These are phyloP conservation scores for Pterostichus niger DNA, from an alignment of 2,888 invertebrate genomes.

Conservation along the genomic window DNA sequence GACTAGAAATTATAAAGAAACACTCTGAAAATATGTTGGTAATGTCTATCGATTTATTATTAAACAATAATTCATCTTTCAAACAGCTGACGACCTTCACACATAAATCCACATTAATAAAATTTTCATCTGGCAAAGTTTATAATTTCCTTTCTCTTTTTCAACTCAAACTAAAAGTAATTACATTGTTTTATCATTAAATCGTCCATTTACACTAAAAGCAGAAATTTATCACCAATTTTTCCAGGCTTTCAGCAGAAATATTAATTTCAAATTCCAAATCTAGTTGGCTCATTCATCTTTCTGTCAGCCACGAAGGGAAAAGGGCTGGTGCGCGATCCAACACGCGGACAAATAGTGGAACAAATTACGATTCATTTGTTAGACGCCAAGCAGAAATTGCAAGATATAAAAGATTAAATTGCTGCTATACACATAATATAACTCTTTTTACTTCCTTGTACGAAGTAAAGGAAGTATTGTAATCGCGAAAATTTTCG, in stretches of 20 bases:
- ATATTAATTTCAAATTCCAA: slow-evolving; percentile 64
- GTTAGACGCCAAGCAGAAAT: slow-evolving; percentile 14
- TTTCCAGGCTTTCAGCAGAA: slow-evolving; percentile 58
- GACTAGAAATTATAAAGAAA: neutral
- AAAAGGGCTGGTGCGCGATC: neutral
- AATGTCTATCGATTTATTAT: slow-evolving; percentile 39
- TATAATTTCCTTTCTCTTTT: slow-evolving; percentile 30
- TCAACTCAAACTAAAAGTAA: slow-evolving; percentile 28
- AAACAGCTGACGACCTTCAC: slow-evolving; percentile 34
- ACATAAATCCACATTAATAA: slow-evolving; percentile 12
- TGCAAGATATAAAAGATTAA: slow-evolving; percentile 44
- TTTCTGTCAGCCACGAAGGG: slow-evolving; percentile 21
- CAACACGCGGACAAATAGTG: slow-evolving; percentile 40
- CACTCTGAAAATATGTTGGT: slow-evolving; percentile 20
- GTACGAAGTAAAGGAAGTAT: no score
- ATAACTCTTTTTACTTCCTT: no score
- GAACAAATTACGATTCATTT: slow-evolving; percentile 43
- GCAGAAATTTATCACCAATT: slow-evolving; percentile 59
- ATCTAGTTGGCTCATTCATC: slow-evolving; percentile 51
- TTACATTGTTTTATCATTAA: slow-evolving; percentile 59
- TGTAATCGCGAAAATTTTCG: no score
- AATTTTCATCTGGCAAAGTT: slow-evolving; percentile 36
- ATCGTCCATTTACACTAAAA: slow-evolving; percentile 41
- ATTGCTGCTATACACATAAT: slow-evolving; percentile 7
- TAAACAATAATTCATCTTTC: slow-evolving; percentile 43